Evolutionary conservation across 2,113 vertebrate genomes (phyloP), one percentile per base, ranked within the genome.

Genomic region (Scomber scombrus): DNA sequence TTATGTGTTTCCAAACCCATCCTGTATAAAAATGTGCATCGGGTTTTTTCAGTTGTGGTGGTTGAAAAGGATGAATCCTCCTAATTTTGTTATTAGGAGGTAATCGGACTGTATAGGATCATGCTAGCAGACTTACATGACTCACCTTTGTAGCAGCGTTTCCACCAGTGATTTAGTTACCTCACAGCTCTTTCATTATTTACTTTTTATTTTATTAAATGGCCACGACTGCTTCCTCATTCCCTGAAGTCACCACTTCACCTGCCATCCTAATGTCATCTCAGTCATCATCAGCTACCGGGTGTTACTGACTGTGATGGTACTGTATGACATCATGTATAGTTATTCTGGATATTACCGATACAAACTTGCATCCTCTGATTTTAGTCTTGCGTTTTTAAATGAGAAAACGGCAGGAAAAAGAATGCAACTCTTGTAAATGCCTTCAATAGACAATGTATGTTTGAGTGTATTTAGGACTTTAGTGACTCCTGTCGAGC

Each of bases 351-450:
- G 12, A 49, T 65, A 80, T 80, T 26, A 3, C 51, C 45, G 26
- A 84, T 15, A 18, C 54, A 7, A 40, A 7, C 70, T 58, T 65
- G 68, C 78, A 86, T 84, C 85, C 79, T 85, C 60, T 70, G 69
- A 85, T 73, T 79, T 85, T 60, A 81, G 65, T 82, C 74, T 90
- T 74, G 80, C 47, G 0, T 89, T 92, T 85, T 85, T 85, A 72
- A 26, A 71, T 80, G 62, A 71, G 52, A 43, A 49, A 82, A 78
- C 54, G 47, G 57, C 65, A 80, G 76, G 79, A 85, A 72, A 26
- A 71, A 56, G n/a, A 90, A 91, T 93, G 90, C 82, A 84, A 82
- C 49, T 74, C 75, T 82, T 91, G 84, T 90, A 88, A 89, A 91
- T 89, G 82, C 86, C 87, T 88, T 21, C 1, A 62, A 74, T 90